phyloP scores from a whole-genome alignment of 2,797 vertebrate species.

The Alfaro cultratus region DNA sequence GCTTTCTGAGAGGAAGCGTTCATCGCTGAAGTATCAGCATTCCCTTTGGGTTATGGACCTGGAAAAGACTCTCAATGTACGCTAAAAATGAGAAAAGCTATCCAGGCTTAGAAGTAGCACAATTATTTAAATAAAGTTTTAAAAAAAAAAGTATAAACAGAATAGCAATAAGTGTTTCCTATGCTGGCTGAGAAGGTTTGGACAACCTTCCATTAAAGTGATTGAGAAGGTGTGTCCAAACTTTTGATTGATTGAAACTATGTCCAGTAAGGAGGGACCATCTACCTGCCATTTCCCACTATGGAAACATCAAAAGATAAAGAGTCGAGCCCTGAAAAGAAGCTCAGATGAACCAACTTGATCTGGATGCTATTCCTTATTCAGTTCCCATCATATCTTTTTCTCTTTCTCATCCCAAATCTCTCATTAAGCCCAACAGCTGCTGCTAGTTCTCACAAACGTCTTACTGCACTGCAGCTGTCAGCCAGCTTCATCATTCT shows the following conservation, averaged over 20 bases:
- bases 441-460: constrained; percentile 4
- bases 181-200: neutral
- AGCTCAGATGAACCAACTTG: neutral
- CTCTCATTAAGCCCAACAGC: constrained; percentile 9
- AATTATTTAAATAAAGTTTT: neutral
- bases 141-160: neutral
- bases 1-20: neutral
- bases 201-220: neutral
- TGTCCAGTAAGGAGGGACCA: neutral
- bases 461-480: neutral
- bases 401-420: constrained; percentile 6
- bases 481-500: constrained; percentile 12
- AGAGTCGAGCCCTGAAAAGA: neutral
- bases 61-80: neutral
- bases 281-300: neutral
- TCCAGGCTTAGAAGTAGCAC: neutral
- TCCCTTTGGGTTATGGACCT: neutral
- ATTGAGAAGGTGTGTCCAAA: neutral
- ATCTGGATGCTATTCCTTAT: constrained; percentile 13
- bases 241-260: neutral
- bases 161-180: neutral
- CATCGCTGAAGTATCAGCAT: neutral
- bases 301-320: neutral
- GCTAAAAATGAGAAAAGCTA: neutral
- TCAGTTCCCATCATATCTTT: neutral